Evolutionary conservation across 2,113 vertebrate species (phyloP), one percentile per base, ranked within the genome.

Genomic region (Catharus bicknelli): DNA sequence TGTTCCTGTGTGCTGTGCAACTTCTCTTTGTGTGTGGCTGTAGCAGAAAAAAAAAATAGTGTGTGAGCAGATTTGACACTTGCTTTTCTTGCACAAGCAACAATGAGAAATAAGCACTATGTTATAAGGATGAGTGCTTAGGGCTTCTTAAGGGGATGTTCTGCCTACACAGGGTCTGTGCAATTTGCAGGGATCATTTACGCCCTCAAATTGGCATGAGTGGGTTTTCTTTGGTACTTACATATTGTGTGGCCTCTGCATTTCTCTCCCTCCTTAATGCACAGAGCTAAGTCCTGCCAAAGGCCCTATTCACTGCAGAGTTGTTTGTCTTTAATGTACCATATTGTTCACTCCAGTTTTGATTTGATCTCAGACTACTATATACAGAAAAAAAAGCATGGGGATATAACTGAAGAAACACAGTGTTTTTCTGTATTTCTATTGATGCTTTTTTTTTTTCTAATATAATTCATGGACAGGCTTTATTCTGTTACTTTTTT

Each of bases 31-130:
- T 87, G 70, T 79, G 87, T 92, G 50, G 43, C 73, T 96, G 57
- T 62, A 89, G 36, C 81, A 92, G 74, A 76, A 88, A 68, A 86
- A 86, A 86, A 81, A 58, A 74, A 12, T 3, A 20, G 25, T 62
- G 48, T 80, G 36, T 79, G 63, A 80, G 63, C 76, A 87, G 48
- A 94, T 91, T 75, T 92, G 82, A 62, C 67, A 76, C 59, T 93
- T 85, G 90, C 93, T 92, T 95, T 84, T 93, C 92, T 94, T 95
- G 90, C 94, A 90, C 96, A 83, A 94, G 91, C 82, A 93, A 84
- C 74, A 70, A 25, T 66, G 51, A 92, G 86, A 93, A 96, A 84
- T 55, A 61, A 95, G 86, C 90, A n/a, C 83, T 90, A 53, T 94
- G 40, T 87, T 83, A 45, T 63, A 17, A 70, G 58, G 53, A 55